phyloP scores from a whole-genome alignment of 1,140 invertebrate genomes.

The Tetragonula clypearis region DNA sequence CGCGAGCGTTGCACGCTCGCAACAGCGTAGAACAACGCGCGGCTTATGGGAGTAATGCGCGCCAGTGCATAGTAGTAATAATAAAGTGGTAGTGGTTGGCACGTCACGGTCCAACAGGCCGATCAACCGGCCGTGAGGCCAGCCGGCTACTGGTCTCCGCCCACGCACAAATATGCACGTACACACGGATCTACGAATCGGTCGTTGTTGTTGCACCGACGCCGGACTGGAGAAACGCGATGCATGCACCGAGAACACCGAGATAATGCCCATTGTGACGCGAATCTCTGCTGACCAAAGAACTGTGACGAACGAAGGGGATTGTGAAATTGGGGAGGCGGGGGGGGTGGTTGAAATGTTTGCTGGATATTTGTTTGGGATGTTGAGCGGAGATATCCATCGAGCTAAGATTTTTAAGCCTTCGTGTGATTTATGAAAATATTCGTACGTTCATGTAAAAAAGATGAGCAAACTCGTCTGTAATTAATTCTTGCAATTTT shows the following conservation, averaged over 20 bases:
- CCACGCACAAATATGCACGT: conserved; percentile 70
- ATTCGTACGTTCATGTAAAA: too few species aligned
- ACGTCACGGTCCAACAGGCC: conserved; percentile 79
- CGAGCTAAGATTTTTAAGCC: too few species aligned
- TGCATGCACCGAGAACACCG: background rate
- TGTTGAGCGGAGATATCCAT: too few species aligned
- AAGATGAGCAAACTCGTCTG: too few species aligned
- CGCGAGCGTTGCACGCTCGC: background rate
- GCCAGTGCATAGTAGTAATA: conserved; percentile 74
- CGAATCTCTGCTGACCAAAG: background rate
- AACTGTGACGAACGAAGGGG: background rate
- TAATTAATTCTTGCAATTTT: too few species aligned
- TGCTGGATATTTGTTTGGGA: too few species aligned
- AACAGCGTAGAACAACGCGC: conserved; percentile 4
- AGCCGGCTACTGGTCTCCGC: conserved; percentile 77
- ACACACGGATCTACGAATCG: background rate
- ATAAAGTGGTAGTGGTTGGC: conserved; percentile 78
- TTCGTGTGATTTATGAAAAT: too few species aligned
- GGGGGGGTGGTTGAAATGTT: background rate
- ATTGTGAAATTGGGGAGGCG: background rate
- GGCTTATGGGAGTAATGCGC: conserved; percentile 58
- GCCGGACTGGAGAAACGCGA: too few species aligned
- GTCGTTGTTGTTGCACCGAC: background rate
- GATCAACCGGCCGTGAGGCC: conserved; percentile 76
- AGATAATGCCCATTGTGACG: background rate